Evolutionary conservation across 2,113 vertebrate genomes (phyloP).

Genomic region (Chunga burmeisteri): DNA sequence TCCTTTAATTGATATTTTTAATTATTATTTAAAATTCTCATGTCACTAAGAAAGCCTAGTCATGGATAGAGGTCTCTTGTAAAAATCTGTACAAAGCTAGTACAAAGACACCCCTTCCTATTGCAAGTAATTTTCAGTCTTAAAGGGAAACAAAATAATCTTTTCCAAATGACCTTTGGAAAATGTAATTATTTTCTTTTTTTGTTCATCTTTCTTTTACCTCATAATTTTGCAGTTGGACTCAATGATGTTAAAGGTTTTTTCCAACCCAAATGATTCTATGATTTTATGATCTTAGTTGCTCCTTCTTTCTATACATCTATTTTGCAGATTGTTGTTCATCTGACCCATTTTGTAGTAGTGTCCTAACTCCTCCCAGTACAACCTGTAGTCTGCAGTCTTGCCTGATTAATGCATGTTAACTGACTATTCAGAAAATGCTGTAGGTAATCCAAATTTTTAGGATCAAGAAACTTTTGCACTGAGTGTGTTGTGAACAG

Average conservation of each 20-base stretch:
- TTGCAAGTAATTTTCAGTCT: neutral
- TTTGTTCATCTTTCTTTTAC: neutral
- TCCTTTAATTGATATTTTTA: neutral
- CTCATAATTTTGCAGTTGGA: neutral
- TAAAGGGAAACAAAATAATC: neutral
- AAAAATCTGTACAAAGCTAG: neutral
- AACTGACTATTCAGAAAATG: neutral
- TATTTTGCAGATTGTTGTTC: neutral
- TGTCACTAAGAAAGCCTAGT: neutral
- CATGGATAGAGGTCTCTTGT: neutral
- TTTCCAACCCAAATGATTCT: neutral
- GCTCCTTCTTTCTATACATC: neutral
- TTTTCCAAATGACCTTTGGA: neutral
- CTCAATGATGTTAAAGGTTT: neutral
- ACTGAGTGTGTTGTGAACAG: neutral
- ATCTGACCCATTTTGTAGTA: neutral
- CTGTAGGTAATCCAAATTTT: neutral
- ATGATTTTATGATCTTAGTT: neutral
- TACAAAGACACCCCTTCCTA: neutral
- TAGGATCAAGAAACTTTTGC: neutral
- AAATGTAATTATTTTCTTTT: accelerated
- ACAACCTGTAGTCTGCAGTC: neutral
- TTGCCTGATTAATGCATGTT: neutral
- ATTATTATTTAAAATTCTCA: neutral
- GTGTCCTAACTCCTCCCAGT: neutral